Conservation (phyloP, 2,888 invertebrate species). For the Melipona beecheii region DNA sequence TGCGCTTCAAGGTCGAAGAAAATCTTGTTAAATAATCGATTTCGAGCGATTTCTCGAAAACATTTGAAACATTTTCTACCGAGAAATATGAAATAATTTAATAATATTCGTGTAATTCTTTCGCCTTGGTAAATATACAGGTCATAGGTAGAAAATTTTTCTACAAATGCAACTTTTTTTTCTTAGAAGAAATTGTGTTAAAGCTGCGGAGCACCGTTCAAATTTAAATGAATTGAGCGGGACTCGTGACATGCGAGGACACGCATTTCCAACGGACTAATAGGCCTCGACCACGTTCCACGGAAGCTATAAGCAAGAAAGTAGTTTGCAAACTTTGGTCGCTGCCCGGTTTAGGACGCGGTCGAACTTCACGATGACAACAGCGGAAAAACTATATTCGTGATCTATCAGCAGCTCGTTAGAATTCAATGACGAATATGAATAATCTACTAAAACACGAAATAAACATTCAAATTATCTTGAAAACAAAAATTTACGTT, state of each 20-base stretch:
- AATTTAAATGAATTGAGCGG: conserved; percentile 13
- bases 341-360: background rate
- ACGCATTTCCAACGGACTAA: conserved; percentile 34
- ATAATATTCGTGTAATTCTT: background rate
- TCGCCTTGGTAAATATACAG: background rate
- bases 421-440: no score
- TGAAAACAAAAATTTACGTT: no score
- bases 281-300: conserved; percentile 46
- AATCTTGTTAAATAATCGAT: accelerated
- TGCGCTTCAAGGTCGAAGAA: accelerated
- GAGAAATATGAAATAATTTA: background rate
- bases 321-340: conserved; percentile 44
- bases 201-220: background rate
- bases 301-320: conserved; percentile 27
- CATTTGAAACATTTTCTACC: background rate
- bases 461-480: no score
- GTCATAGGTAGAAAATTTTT: no score
- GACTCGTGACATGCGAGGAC: background rate
- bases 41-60: background rate
- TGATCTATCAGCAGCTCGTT: background rate
- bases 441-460: no score
- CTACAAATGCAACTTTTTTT: no score
- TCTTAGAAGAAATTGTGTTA: background rate
- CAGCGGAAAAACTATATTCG: conserved; percentile 18
- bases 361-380: background rate